Base-by-base conservation (phyloP, 2,888 invertebrate species). In the Phyto melanocephala region DNA sequence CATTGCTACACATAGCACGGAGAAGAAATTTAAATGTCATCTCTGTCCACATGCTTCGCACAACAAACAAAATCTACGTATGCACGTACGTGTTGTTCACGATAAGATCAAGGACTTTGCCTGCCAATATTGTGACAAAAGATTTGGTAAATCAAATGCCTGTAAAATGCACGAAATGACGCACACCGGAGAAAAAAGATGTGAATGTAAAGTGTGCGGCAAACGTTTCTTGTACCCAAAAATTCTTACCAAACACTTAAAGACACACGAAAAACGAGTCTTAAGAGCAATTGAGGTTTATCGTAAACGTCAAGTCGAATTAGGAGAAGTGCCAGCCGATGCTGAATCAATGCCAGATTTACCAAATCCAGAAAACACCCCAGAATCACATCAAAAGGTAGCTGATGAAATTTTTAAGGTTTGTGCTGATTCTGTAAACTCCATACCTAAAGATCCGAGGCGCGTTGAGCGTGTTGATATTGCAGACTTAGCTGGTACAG, bases 11-110 rank as follows among this genome's bases (percentile, higher is more conserved):
- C 90, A 90, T 80, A 90, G 90, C 35, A 88, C 89, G 79, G 90
- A 90, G 42, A 90, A 90, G 81, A 89, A 88, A 65, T 90, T 89
- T 67, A 88, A 90, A 81, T 90, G 90, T 58, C 87, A 88, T n/a
- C 87, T 87, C n/a, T 90, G 90, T 76, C 86, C 88, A 8, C 88
- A 89, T 81, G 88, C 90, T 33, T 90, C 90, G 3, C 90, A 90
- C 80, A 89, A 89, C 72, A 89, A 89, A 17, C 89, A 89, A 72
- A 89, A 89, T 20, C 76, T 89, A 5, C 88, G 89, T 52, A 89
- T 89, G 68, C 89, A 89, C 42, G 87, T 89, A 3, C 89, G 89
- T 58, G 89, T 89, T 37, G 89, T 89, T 3, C 89, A 89, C 62
- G 89, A 89, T 80, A 89, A 89, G 62, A 88, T 90, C 22, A 89